phyloP scores from a whole-genome alignment of 2,113 vertebrate genomes.

The Stegastes partitus region DNA sequence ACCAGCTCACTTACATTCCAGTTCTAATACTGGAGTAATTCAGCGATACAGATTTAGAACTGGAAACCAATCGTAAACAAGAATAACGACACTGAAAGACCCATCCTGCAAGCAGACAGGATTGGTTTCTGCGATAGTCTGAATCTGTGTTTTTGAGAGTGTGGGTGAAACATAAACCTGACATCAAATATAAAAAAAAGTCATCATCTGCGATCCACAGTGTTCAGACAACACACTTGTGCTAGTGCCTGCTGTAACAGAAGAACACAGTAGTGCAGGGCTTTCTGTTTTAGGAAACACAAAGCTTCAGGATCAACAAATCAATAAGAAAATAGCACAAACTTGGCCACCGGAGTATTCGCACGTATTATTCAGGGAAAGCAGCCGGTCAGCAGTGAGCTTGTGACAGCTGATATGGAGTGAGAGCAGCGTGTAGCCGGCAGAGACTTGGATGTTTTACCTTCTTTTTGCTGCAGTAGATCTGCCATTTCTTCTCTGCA shows the following conservation, averaged over 20 bases:
- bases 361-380: constrained; percentile 1
- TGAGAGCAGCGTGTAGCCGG: neutral
- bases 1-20: too few species aligned
- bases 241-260: constrained; percentile 23
- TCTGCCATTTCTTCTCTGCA: constrained; percentile 89
- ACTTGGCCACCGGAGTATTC: constrained; percentile 38
- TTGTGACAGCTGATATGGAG: constrained; percentile 2
- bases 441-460: constrained; percentile 77
- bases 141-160: too few species aligned
- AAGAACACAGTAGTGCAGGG: neutral
- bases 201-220: constrained; percentile 24
- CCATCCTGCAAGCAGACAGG: too few species aligned
- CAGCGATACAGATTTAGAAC: too few species aligned
- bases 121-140: too few species aligned
- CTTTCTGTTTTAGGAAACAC: constrained; percentile 19
- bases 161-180: neutral
- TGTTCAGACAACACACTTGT: constrained; percentile 17
- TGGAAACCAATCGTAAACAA: too few species aligned
- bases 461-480: constrained; percentile 99
- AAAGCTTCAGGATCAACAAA: constrained; percentile 44
- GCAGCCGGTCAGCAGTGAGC: neutral
- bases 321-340: constrained; percentile 26
- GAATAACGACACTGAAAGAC: too few species aligned
- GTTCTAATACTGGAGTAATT: too few species aligned
- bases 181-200: constrained; percentile 6